These are phyloP conservation scores for Muscidifurax raptorellus DNA, from an alignment of 1,140 invertebrate species.

Conservation along the genomic window DNA sequence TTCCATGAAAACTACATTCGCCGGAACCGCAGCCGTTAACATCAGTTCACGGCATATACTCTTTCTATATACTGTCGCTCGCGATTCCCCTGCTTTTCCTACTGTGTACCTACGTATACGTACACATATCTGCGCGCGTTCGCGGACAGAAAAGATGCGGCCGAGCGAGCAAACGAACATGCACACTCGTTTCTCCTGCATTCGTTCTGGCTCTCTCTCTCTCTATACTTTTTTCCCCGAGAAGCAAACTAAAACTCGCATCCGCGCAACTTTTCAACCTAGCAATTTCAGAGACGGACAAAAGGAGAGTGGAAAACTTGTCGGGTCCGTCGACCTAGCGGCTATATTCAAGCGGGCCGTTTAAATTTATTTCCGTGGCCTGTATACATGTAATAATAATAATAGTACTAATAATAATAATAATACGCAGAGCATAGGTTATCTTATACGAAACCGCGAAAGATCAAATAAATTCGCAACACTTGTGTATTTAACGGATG, in stretches of 20 bases:
- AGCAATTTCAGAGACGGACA: not conserved
- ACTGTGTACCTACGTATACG: not conserved
- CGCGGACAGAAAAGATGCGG: not conserved
- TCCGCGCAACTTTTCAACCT: not conserved
- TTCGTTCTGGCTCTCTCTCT: not conserved
- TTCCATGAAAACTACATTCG: conserved; percentile 64
- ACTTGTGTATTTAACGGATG: no score
- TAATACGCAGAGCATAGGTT: no score
- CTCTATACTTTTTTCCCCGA: not conserved
- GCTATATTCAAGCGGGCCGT: not conserved
- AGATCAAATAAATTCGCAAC: no score
- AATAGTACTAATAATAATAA: no score
- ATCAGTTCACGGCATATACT: conserved; percentile 39
- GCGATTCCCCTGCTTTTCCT: conserved; percentile 16
- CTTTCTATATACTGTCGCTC: conserved; percentile 55
- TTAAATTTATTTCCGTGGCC: not conserved
- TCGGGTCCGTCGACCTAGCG: not conserved
- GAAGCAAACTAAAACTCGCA: not conserved
- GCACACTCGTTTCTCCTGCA: not conserved
- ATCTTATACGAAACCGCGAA: no score
- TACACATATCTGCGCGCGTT: not conserved
- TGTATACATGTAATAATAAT: no score
- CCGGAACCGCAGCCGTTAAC: conserved; percentile 59
- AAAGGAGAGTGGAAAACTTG: not conserved
- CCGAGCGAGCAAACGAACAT: not conserved